phyloP scores from a whole-genome alignment of 1,140 invertebrate genomes.

The Planococcus citri region DNA sequence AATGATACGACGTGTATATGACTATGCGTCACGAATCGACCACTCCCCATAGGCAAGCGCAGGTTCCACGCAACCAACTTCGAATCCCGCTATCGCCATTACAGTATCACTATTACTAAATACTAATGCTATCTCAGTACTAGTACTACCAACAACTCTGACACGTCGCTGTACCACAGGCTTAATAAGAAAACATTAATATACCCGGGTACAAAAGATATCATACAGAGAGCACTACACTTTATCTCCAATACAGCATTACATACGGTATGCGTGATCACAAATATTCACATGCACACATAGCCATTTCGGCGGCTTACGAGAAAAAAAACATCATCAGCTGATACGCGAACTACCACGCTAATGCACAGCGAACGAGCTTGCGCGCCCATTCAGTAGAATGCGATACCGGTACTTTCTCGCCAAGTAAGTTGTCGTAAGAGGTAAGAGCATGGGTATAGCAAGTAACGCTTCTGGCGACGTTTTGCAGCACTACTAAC shows the following conservation, averaged over 20 bases:
- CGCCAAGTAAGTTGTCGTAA: too few relatives aligned
- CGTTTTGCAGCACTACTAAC: too few relatives aligned
- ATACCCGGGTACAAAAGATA: neutral
- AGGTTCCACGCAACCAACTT: slow-evolving; percentile 17
- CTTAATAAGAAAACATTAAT: neutral
- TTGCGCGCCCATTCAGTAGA: neutral
- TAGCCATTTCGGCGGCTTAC: neutral
- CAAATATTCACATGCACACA: neutral
- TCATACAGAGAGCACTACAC: neutral
- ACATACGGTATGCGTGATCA: neutral
- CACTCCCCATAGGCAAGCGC: slow-evolving; percentile 18
- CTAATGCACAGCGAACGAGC: neutral
- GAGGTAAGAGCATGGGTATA: too few relatives aligned
- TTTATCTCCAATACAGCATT: neutral
- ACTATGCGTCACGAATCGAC: slow-evolving; percentile 19
- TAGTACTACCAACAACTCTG: neutral
- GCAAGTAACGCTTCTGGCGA: neutral
- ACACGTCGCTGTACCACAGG: neutral
- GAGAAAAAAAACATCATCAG: too few relatives aligned
- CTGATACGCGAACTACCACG: neutral
- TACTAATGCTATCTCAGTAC: neutral
- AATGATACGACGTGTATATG: slow-evolving; percentile 9
- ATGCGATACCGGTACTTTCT: neutral
- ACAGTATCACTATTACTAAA: neutral
- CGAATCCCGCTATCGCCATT: neutral